Evolutionary conservation across 30 jellyfish, hydroid and myxozoan genomes (phyloP), one percentile per base, ranked within the genome.

Genomic region (Morbakka virulenta): DNA sequence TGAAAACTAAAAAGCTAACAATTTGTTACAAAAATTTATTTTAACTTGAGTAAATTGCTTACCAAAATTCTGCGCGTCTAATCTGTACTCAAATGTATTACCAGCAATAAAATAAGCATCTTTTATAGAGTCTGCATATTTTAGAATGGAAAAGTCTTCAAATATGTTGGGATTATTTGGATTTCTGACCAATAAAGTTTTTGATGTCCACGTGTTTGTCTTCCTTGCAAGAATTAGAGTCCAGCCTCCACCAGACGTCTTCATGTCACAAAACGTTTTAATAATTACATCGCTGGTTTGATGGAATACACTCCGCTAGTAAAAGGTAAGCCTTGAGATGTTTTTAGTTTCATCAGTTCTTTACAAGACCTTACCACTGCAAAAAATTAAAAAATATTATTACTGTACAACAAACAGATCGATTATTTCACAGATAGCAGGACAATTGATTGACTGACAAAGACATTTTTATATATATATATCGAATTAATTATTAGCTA

Each of bases 231-330:
- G 93, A 69, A 92, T 74, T 30, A 92, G 85, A 0, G 98, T 92
- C 98, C 98, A 92, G 2, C 98, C 98, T n/a, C 98, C 98, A 0
- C 98, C 98, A 50, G 81, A 66, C 23, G 95, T 77, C 28, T 95
- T 79, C 98, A 91, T 91, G 62, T 91, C 98, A 65, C 98, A 92
- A 32, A 79, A 92, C 79, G 73, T 84, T 23, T 71, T 77, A 81
- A 89, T 70, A 25, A 32, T 6, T 13, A 75, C 23, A 13, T 84
- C 88, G 22, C 62, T 86, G 0, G 62, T 47, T 77, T 30, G 23
- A 89, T 77, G 13, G 67, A 51, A 61, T 89, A 89, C 27, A 89
- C 85, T 36, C 95, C 95, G 72, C 79, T 94, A 22, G 61, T 67
- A 35, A 70, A 41, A 0, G 82, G 87, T 48, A 26, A 27, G 2